phyloP scores from a whole-genome alignment of 2,888 invertebrate genomes.

The Piscicola geometra region DNA sequence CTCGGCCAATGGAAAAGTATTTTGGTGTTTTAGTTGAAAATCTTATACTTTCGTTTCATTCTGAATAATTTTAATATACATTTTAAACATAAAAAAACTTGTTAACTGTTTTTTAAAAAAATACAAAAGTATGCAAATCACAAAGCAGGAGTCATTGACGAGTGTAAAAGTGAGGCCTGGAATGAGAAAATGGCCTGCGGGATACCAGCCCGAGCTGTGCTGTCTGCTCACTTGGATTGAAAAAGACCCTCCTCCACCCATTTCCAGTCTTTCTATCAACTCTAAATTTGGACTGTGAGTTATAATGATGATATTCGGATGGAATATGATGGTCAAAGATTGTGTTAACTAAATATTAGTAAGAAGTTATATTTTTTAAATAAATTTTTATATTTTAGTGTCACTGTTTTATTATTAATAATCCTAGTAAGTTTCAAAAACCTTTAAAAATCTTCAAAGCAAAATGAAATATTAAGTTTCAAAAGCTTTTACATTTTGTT shows the following conservation, averaged over 20 bases:
- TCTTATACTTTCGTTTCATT: neutral
- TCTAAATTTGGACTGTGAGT: constrained; percentile 95
- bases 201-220: constrained; percentile 91
- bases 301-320: too few relatives aligned
- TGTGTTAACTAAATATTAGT: neutral
- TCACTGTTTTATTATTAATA: neutral
- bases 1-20: constrained; percentile 52
- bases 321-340: neutral
- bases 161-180: constrained; percentile 66
- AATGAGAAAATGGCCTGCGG: constrained; percentile 77
- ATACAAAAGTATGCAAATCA: neutral
- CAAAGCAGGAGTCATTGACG: constrained; percentile 49
- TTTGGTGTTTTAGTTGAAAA: neutral
- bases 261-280: constrained; percentile 85
- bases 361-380: neutral
- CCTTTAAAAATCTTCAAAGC: too few relatives aligned
- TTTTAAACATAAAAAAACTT: neutral
- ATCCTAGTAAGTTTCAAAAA: too few relatives aligned
- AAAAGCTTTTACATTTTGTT: too few relatives aligned
- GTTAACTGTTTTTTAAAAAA: neutral
- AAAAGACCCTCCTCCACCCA: constrained; percentile 71
- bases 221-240: constrained; percentile 80
- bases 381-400: neutral
- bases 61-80: neutral
- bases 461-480: too few relatives aligned